Base-by-base conservation (phyloP, 1,140 invertebrate species). In the Anoplolepis gracilipes region DNA sequence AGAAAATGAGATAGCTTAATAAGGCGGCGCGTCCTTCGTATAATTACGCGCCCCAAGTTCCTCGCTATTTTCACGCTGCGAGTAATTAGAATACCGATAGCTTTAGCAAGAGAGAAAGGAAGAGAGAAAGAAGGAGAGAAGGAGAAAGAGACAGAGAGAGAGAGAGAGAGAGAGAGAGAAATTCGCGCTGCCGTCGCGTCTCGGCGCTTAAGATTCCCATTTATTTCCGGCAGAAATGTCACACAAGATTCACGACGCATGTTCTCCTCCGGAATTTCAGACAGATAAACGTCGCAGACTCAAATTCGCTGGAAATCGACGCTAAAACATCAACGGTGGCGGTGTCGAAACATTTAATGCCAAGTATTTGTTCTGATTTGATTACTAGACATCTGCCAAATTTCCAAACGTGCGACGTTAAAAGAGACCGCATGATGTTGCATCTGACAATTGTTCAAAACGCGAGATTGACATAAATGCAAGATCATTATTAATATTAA, bases 1-100 rank as follows among this genome's bases (percentile, higher is more conserved):
- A 87, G 88, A 89, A 89, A 89, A 89, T 89, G 87, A 89, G 88
- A 89, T 89, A 89, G 87, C 87, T 89, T 89, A 89, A 89, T 84
- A 89, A 89, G 87, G 46, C 77, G 49, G 13, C 53, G 70, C 87
- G 65, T 84, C 78, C 65, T 61, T 28, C 36, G 77, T 89, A 72
- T 89, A 89, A 89, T 89, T 89, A 89, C 88, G 87, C 87, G 87
- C 85, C 75, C 88, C 84, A 86, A 89, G 82, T 86, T 89, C 65
- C 88, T 46, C 77, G 75, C 84, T 88, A 82, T 88, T 89, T 89
- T 89, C 87, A 59, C 79, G 76, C 87, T 88, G 75, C 87, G 62
- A 89, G 87, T 89, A 89, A 89, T 89, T 89, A 89, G 87, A 89
- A 89, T 89, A 89, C 87, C 87, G 87, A 89, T 88, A 89, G 84